A percentile compares a stretch with the other conserved stretches of the same genome.
Conservation (phyloP, 2,113 vertebrate species). For the Anguilla rostrata region DNA sequence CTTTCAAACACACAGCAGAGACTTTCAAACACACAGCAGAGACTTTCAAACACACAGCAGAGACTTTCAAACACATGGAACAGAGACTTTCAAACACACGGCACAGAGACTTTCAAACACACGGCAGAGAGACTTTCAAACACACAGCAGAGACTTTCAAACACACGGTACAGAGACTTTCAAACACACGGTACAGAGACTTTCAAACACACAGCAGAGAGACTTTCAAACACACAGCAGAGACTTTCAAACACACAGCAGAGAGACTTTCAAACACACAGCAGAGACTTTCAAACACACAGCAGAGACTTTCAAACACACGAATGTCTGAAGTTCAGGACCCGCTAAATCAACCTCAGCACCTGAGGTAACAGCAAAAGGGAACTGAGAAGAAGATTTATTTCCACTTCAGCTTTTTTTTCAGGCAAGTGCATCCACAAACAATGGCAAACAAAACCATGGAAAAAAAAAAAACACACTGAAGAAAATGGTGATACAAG, state of each 20-base stretch:
- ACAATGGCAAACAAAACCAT: background rate
- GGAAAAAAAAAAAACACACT: background rate
- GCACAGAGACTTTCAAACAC: too few species aligned
- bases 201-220: background rate
- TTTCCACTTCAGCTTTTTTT: constrained; percentile 4
- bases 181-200: background rate
- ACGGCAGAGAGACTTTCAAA: background rate
- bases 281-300: background rate
- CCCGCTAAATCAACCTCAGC: background rate
- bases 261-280: background rate
- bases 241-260: background rate
- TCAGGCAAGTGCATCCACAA: background rate
- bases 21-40: too few species aligned
- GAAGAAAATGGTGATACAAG: background rate
- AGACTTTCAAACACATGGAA: too few species aligned
- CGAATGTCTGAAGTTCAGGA: too few species aligned
- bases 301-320: background rate
- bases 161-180: background rate
- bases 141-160: background rate
- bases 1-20: too few species aligned
- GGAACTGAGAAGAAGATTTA: background rate
- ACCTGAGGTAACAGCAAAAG: background rate
- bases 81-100: too few species aligned
- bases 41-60: too few species aligned
- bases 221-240: too few species aligned